Base-by-base conservation (phyloP, 2,888 invertebrate species). In the Apodemia mormo region DNA sequence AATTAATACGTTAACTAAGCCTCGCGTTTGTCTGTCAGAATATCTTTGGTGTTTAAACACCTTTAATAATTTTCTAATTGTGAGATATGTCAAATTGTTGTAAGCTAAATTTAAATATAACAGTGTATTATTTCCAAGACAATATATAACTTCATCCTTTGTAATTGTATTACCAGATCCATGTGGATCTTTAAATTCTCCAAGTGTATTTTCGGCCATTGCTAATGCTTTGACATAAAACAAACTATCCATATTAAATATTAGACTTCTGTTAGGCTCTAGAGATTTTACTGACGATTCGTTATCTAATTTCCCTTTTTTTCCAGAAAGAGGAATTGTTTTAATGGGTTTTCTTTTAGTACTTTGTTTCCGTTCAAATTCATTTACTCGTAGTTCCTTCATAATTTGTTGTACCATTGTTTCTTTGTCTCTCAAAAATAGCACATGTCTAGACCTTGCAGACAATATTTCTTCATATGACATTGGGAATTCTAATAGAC, bases 91-190 rank as follows among this genome's bases (percentile, higher is more conserved):
- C 2, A 90, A 61, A 68, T 82, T 78, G 56, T 89, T 90, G 69
- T 85, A 90, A 0, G 87, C 81, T 0, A 90, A 9, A 73, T 87
- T 90, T 22, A 90, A 76, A 69, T 81, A 85, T 12, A 77, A 76
- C 10, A 90, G 70, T 0, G 69, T n/a, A 67, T 87, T 86, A 69
- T 90, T 90, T 0, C 89, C 90, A 0, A 72, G 68, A 56, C 85
- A 86, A 68, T 80, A 81, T 0, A 77, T 54, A 0, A 71, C 56
- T 0, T 74, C 80, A n/a, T 83, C 75, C 70, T 72, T 79, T 1
- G 70, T 22, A 5, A 71, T 66, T 0, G 77, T 82, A 37, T 87
- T 79, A 0, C 54, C 45, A n/a, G 70, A 61, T 33, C 70, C 74
- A 54, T 80, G 89, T 0, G 87, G 85, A 71, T 88, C 85, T 1